Evolutionary conservation across 1,140 invertebrate genomes (phyloP).

Genomic region (Cotesia typhae): DNA sequence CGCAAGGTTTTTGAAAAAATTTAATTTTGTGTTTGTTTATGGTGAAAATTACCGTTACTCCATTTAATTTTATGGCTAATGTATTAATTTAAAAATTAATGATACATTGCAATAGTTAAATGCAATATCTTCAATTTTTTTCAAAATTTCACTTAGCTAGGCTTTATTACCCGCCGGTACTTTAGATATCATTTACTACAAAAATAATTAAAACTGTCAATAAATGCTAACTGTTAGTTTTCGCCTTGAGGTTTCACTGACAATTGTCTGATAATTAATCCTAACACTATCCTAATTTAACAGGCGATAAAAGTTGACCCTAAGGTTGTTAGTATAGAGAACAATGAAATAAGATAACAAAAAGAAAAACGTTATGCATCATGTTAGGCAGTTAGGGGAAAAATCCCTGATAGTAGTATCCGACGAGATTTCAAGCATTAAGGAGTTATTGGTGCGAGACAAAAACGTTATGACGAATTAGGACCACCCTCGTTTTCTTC

Average conservation of each 20-base stretch:
- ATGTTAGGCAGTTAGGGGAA: conserved; percentile 13
- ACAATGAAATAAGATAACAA: conserved; percentile 5
- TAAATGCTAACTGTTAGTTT: conserved; percentile 9
- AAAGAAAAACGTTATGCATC: not conserved
- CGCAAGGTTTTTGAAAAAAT: no score
- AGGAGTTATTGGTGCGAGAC: conserved; percentile 41
- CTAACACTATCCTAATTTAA: conserved; percentile 47
- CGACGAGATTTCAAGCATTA: conserved; percentile 40
- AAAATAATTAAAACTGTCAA: conserved; percentile 46
- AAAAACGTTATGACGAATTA: conserved; percentile 57
- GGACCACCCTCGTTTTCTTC: conserved; percentile 45
- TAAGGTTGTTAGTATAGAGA: not conserved
- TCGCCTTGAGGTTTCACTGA: conserved; percentile 16
- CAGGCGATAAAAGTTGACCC: conserved; percentile 48
- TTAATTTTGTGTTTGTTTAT: no score
- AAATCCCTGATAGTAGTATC: conserved; percentile 26
- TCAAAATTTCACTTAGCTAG: no score
- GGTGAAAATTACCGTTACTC: no score
- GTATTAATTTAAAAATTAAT: no score
- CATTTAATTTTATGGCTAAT: no score
- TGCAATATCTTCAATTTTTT: no score
- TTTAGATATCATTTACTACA: conserved; percentile 42
- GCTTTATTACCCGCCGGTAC: no score
- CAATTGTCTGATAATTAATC: conserved; percentile 28
- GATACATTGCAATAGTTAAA: no score